Percentiles rank a stretch among this genome's conserved stretches.
Evolutionary conservation across 2,888 invertebrate species (phyloP).

Genomic region (Phasia obesa): DNA sequence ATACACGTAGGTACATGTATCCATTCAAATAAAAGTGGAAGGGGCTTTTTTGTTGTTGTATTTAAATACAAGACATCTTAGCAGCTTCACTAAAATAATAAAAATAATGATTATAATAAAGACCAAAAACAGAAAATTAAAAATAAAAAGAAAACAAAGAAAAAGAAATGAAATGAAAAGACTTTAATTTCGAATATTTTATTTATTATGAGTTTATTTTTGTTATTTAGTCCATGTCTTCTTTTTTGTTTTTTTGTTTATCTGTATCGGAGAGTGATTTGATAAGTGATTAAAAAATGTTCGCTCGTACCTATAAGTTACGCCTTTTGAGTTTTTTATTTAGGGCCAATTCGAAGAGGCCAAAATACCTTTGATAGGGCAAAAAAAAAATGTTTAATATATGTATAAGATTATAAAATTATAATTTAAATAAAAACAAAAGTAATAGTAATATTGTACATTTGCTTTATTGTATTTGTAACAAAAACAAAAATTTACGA

Average conservation of each 20-base stretch:
- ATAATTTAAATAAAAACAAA: too few species aligned
- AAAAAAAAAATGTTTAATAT: too few species aligned
- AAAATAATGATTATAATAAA: conserved; percentile 13
- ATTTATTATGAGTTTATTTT: conserved; percentile 33
- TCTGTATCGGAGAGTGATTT: not conserved
- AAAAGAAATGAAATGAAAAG: conserved; percentile 29
- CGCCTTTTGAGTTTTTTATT: too few species aligned
- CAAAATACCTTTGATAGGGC: too few species aligned
- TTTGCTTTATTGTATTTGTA: too few species aligned
- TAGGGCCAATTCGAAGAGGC: too few species aligned
- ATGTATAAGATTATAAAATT: too few species aligned
- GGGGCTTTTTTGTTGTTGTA: conserved; percentile 31
- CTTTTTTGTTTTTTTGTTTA: not conserved
- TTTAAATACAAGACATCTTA: conserved; percentile 38
- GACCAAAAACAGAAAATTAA: not conserved
- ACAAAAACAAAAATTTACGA: too few species aligned
- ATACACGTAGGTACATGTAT: too few species aligned
- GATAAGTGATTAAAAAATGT: conserved; percentile 22
- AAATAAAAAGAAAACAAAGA: conserved; percentile 31
- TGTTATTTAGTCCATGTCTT: conserved; percentile 21
- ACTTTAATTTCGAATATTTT: conserved; percentile 51
- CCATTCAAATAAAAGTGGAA: not conserved
- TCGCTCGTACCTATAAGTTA: too few species aligned
- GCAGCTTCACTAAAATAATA: conserved; percentile 53
- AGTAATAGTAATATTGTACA: too few species aligned